phyloP scores from a whole-genome alignment of 2,888 invertebrate genomes.

The Thalpophila matura region DNA sequence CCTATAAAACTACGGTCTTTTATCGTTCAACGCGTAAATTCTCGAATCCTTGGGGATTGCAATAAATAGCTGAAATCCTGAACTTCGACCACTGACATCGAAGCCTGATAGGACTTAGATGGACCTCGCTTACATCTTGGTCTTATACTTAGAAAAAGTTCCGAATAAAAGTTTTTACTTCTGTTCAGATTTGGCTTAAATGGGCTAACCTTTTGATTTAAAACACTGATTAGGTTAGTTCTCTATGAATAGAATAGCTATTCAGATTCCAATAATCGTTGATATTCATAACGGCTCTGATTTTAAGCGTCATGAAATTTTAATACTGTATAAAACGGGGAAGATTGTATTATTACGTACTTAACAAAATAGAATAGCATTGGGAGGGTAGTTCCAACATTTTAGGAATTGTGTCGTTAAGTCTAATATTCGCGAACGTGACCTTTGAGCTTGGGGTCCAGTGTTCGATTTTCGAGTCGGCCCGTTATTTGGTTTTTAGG shows the following conservation, averaged over 20 bases:
- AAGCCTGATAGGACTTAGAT: slow-evolving; percentile 82
- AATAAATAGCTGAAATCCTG: slow-evolving; percentile 89
- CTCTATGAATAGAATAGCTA: not conserved
- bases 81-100: slow-evolving; percentile 84
- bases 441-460: too few relatives aligned
- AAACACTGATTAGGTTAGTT: slow-evolving; percentile 20
- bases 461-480: too few relatives aligned
- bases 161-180: slow-evolving; percentile 51
- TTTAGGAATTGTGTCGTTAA: too few relatives aligned
- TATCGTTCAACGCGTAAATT: slow-evolving; percentile 87
- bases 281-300: slow-evolving; percentile 19
- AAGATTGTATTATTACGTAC: too few relatives aligned
- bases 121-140: slow-evolving; percentile 47
- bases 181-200: slow-evolving; percentile 38
- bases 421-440: too few relatives aligned
- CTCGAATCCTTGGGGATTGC: slow-evolving; percentile 83
- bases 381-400: too few relatives aligned
- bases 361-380: not conserved
- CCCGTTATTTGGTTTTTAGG: too few relatives aligned
- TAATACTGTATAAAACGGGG: slow-evolving; percentile 9
- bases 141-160: slow-evolving; percentile 52
- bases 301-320: slow-evolving; percentile 41
- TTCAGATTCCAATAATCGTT: slow-evolving; percentile 26
- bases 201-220: slow-evolving; percentile 50
- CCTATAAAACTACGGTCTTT: slow-evolving; percentile 73